A percentile compares a stretch with the other conserved stretches of the same genome.
Conservation (phyloP, 2,113 vertebrate species). For the Cromileptes altivelis region DNA sequence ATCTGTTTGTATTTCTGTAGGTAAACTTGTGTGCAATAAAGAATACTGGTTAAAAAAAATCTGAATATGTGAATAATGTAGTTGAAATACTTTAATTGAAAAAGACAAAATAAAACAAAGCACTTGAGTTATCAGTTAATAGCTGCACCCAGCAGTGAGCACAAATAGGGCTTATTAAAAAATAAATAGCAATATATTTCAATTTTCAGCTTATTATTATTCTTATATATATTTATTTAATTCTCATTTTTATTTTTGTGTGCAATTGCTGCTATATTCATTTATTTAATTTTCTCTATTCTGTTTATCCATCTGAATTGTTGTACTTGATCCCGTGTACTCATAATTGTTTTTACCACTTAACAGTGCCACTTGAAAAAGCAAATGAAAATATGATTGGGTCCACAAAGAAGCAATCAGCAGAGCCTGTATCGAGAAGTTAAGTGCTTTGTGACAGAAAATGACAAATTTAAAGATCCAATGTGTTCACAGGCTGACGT, state of each 20-base stretch:
- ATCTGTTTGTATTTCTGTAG: too few relatives aligned
- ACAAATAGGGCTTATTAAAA: not conserved
- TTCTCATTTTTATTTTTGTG: not conserved
- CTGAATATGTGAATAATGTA: too few relatives aligned
- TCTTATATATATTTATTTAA: not conserved
- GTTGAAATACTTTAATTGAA: too few relatives aligned
- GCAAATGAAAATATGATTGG: not conserved
- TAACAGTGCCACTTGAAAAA: not conserved
- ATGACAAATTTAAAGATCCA: constrained; percentile 4
- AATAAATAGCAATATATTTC: too few relatives aligned
- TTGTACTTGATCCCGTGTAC: not conserved
- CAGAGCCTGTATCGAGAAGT: not conserved
- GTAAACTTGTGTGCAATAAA: too few relatives aligned
- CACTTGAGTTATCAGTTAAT: not conserved
- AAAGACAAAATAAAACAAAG: not conserved
- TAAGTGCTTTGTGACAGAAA: constrained; percentile 22
- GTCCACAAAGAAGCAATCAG: not conserved
- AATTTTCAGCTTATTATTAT: not conserved
- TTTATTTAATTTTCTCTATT: not conserved
- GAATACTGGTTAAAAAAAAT: too few relatives aligned
- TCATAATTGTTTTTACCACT: not conserved
- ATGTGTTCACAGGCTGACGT: constrained; percentile 21
- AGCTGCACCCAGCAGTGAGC: not conserved
- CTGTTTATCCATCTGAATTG: not conserved
- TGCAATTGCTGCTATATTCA: not conserved